A percentile compares a stretch with the other conserved stretches of the same genome.
These are phyloP conservation scores for Daboia siamensis DNA, from an alignment of 2,113 vertebrate genomes.

Conservation along the genomic window DNA sequence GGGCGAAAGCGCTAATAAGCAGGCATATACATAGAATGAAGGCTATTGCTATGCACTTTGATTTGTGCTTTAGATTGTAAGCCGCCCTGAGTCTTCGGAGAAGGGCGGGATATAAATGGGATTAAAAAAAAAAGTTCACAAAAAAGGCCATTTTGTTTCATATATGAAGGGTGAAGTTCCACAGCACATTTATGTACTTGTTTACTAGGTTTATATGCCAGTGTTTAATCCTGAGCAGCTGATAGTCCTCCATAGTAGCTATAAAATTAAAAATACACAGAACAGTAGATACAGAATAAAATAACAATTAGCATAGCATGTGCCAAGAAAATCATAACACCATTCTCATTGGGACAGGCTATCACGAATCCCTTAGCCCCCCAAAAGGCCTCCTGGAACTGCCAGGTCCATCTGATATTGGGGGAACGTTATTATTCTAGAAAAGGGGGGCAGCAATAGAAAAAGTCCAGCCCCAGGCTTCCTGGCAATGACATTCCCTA, in stretches of 20 bases:
- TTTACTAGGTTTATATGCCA: not conserved
- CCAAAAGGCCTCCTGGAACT: not conserved
- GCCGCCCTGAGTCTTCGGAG: no score
- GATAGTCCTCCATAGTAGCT: not conserved
- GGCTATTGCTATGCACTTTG: no score
- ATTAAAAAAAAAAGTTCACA: not conserved
- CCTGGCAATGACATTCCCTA: not conserved
- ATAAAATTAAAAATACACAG: not conserved
- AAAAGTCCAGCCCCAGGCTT: not conserved
- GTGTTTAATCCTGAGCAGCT: not conserved
- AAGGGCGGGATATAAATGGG: no score
- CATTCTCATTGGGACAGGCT: not conserved
- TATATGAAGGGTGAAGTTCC: not conserved
- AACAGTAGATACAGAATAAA: not conserved
- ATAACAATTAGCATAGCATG: not conserved
- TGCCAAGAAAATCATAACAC: not conserved
- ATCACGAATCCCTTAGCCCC: not conserved
- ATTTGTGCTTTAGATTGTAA: no score
- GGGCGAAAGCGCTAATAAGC: no score
- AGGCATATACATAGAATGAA: no score
- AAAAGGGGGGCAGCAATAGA: not conserved
- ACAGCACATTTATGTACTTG: not conserved
- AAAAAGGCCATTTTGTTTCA: not conserved
- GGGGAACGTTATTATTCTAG: not conserved
- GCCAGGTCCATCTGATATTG: not conserved